phyloP scores from a whole-genome alignment of 2,888 invertebrate genomes.

The Slavum lentiscoides region DNA sequence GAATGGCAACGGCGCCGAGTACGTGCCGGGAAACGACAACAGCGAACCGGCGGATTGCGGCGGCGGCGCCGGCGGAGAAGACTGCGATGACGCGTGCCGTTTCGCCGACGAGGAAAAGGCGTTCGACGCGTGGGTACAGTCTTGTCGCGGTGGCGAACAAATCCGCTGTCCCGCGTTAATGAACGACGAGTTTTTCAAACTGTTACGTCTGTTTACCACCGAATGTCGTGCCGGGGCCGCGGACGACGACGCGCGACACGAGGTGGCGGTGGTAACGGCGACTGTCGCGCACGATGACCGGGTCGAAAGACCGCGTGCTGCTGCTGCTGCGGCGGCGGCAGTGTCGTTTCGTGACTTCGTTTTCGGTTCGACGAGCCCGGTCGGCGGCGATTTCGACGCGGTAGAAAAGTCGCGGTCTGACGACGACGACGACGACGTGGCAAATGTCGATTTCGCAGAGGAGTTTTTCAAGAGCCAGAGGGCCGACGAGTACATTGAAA shows the following conservation, averaged over 20 bases:
- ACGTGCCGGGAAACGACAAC: too few species aligned
- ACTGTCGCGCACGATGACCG: too few species aligned
- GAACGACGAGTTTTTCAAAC: conserved; percentile 4
- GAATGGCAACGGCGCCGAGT: too few species aligned
- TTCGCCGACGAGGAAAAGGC: not conserved
- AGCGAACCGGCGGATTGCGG: too few species aligned
- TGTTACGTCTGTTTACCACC: conserved; percentile 2
- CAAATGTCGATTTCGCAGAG: not conserved
- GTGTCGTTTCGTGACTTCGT: too few species aligned
- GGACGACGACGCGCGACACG: not conserved
- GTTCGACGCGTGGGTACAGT: conserved; percentile 19
- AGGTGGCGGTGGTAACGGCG: too few species aligned
- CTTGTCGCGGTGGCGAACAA: not conserved
- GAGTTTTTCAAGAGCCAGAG: conserved; percentile 22
- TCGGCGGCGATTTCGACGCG: too few species aligned
- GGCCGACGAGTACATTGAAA: conserved; percentile 16
- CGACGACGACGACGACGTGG: not conserved
- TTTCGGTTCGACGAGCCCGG: too few species aligned
- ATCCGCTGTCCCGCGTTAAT: not conserved
- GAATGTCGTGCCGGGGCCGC: not conserved
- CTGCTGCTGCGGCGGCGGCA: too few species aligned
- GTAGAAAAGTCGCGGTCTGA: not conserved
- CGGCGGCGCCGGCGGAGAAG: too few species aligned
- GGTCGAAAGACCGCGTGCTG: too few species aligned
- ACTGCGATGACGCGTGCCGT: too few species aligned